A percentile compares a stretch with the other conserved stretches of the same genome.
Evolutionary conservation across 2,113 vertebrate species (phyloP).

Genomic region (Pipa parva): DNA sequence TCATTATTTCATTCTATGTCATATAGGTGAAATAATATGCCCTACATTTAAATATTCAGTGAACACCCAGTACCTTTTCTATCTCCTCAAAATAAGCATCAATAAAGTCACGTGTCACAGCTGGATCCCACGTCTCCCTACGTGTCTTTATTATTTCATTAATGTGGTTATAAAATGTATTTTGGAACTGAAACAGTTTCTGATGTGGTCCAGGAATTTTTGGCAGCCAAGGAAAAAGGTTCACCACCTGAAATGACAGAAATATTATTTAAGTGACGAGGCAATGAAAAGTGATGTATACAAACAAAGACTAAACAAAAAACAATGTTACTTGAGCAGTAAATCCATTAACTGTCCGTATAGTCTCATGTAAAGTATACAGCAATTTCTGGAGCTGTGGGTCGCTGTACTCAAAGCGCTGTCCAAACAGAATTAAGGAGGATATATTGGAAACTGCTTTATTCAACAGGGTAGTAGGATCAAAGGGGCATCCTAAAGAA

Average conservation of each 20-base stretch:
- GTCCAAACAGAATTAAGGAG: constrained; percentile 46
- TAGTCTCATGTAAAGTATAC: rapidly evolving
- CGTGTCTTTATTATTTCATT: constrained; percentile 42
- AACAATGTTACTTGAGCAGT: constrained; percentile 51
- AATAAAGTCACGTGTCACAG: constrained; percentile 47
- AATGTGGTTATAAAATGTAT: constrained; percentile 6
- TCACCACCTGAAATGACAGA: constrained; percentile 56
- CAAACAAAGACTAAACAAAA: no score
- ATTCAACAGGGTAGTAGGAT: constrained; percentile 28
- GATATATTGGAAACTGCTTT: constrained; percentile 59
- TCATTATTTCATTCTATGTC: no score
- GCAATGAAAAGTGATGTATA: no score
- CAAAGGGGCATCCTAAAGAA: constrained; percentile 53
- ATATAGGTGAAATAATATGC: no score
- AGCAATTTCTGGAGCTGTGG: constrained; percentile 47
- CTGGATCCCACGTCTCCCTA: constrained; percentile 42
- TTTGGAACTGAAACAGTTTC: constrained; percentile 33
- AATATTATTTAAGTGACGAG: no score
- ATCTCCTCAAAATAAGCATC: constrained; percentile 59
- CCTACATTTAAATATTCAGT: no score
- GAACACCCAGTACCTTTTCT: constrained; percentile 66
- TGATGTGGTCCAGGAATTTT: constrained; percentile 48
- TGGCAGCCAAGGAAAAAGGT: constrained; percentile 39
- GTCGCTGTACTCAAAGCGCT: constrained; percentile 53
- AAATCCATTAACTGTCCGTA: constrained; percentile 17